Conservation (phyloP, 2,888 invertebrate species). For the Eupithecia tripunctaria region DNA sequence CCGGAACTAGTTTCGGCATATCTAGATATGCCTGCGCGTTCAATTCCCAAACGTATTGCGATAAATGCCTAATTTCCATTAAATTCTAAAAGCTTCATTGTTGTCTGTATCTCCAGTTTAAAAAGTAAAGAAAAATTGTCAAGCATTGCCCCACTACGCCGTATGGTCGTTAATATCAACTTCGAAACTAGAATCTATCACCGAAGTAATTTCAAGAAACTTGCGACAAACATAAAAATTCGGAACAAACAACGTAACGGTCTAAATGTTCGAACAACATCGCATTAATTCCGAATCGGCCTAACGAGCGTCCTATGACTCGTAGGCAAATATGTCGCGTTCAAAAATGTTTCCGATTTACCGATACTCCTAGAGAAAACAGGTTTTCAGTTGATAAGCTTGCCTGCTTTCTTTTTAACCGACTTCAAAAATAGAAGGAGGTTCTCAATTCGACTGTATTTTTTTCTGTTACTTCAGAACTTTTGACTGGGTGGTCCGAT, state of each 20-base stretch:
- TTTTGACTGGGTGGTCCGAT: too few species aligned
- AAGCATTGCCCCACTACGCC: background rate
- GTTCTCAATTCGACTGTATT: too few species aligned
- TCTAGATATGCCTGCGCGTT: slow-evolving; percentile 1
- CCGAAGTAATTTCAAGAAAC: slow-evolving; percentile 25
- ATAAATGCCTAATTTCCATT: background rate
- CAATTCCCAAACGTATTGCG: background rate
- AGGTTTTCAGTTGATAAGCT: background rate
- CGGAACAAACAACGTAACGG: slow-evolving; percentile 20
- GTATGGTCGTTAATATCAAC: background rate
- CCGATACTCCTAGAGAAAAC: background rate
- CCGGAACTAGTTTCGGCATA: too few species aligned
- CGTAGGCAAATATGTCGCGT: slow-evolving; percentile 31
- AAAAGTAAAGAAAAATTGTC: background rate
- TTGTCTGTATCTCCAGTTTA: too few species aligned
- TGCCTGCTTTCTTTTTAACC: background rate
- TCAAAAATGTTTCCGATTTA: slow-evolving; percentile 31
- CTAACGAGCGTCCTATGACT: slow-evolving; percentile 36
- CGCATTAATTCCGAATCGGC: slow-evolving; percentile 30
- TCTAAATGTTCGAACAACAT: slow-evolving; percentile 23
- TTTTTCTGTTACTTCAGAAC: too few species aligned
- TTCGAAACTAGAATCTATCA: slow-evolving; percentile 15
- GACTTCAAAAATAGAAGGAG: too few species aligned
- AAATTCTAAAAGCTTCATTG: too few species aligned
- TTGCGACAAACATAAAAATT: slow-evolving; percentile 20